These are phyloP conservation scores for Ptiloglossa arizonensis DNA, from an alignment of 1,140 invertebrate genomes.

Conservation along the genomic window DNA sequence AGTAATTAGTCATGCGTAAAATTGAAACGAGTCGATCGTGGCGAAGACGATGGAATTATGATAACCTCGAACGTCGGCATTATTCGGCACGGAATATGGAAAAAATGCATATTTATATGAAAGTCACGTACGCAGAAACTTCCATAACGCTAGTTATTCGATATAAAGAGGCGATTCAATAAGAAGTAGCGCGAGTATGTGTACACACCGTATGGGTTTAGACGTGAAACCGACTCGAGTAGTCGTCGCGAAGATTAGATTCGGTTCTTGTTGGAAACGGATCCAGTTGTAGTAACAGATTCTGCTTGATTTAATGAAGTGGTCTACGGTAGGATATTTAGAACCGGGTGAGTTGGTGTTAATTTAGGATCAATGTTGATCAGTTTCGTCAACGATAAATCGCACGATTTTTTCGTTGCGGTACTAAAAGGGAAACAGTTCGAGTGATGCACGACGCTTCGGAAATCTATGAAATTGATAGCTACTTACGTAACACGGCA, in stretches of 20 bases:
- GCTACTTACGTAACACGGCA: slow-evolving; percentile 32
- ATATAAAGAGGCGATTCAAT: neutral
- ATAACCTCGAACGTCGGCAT: neutral
- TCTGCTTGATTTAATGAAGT: too few relatives aligned
- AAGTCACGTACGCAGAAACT: neutral
- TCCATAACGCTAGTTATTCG: neutral
- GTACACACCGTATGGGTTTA: neutral
- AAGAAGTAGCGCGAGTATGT: neutral
- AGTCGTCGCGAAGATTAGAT: neutral
- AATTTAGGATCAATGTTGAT: neutral
- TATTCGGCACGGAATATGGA: too few relatives aligned
- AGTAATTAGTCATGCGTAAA: slow-evolving; percentile 28
- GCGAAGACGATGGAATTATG: slow-evolving; percentile 16
- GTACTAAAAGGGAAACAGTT: neutral
- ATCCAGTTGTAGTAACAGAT: too few relatives aligned
- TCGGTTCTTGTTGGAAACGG: neutral
- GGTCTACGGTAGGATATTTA: too few relatives aligned
- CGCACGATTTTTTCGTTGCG: neutral
- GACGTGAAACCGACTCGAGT: neutral
- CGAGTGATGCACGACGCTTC: neutral
- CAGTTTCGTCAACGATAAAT: neutral
- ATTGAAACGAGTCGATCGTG: neutral
- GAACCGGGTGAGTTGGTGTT: neutral
- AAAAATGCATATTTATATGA: slow-evolving; percentile 6
- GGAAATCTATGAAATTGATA: slow-evolving; percentile 41